Evolutionary conservation across 2,113 vertebrate species (phyloP), one percentile per base, ranked within the genome.

Genomic region (Ursus arctos): DNA sequence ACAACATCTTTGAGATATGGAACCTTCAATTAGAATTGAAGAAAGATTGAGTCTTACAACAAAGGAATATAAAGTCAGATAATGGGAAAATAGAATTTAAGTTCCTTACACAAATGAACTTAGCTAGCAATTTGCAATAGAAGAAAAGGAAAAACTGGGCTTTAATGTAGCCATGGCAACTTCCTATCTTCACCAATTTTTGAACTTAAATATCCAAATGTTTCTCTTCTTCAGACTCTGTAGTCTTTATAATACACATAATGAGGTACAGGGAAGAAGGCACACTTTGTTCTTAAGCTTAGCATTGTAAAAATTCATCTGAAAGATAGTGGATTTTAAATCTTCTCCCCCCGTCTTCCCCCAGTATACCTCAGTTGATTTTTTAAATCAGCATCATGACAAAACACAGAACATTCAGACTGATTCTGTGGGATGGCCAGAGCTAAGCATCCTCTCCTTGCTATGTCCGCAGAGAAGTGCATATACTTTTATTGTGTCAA

Each of bases 161-260:
- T 97, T 95, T 96, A 85, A 92, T 26, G 97, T 97, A 91, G 77
- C 77, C 88, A 94, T 97, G 88, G 94, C 87, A 96, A 98, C 92
- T 91, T 82, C 74, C 63, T 72, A 69, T 47, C 76, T 74, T 90
- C 53, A 91, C 36, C 24, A 81, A 21, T 82, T 93, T 96, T 86
- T 59, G 8, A 92, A 82, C 63, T 40, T 51, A 95, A 77, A 49
- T 77, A 96, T 85, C 61, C 81, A 83, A 95, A 94, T 88, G 95
- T 69, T 92, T 96, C 43, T 43, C 76, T 84, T 93, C 47, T 31
- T 61, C 79, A 57, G 55, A 94, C 26, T 77, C 36, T 80, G 49
- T 22, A 93, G 59, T 83, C 82, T 84, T 82, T 97, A 14, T 22
- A 84, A 95, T 49, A 83, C 43, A 86, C 51, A 86, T 91, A 97